Percentiles rank a stretch among this genome's conserved stretches.
Evolutionary conservation across 1,140 invertebrate species (phyloP).

Genomic region (Delia radicum): DNA sequence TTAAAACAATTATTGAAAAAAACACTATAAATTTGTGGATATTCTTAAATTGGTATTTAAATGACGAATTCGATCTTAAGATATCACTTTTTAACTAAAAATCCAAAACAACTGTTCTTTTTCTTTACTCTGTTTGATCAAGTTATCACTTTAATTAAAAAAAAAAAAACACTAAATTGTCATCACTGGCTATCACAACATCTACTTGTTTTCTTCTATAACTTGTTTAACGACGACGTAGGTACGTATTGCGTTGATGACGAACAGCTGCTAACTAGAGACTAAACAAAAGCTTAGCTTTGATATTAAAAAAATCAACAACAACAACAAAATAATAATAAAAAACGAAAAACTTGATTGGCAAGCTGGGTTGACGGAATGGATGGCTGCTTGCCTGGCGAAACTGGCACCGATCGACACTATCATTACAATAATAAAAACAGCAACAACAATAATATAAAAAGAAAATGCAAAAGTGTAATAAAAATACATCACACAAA

Average conservation of each 20-base stretch:
- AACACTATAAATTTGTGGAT: too few relatives aligned
- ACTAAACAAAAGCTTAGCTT: slow-evolving; percentile 16
- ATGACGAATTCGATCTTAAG: too few relatives aligned
- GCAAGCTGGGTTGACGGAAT: slow-evolving; percentile 5
- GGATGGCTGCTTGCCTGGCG: not conserved
- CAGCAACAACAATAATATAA: not conserved
- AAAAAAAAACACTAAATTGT: too few relatives aligned
- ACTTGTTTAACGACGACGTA: not conserved
- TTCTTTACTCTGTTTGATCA: too few relatives aligned
- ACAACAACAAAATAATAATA: not conserved
- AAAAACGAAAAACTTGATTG: slow-evolving; percentile 2
- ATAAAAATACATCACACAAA: not conserved
- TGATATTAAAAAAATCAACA: slow-evolving; percentile 1
- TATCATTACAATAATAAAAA: not conserved
- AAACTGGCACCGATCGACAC: slow-evolving; percentile 21
- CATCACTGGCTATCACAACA: too few relatives aligned
- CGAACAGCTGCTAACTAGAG: slow-evolving; percentile 17
- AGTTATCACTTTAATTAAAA: too few relatives aligned
- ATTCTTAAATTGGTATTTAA: too few relatives aligned
- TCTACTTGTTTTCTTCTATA: not conserved
- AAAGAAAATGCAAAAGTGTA: not conserved
- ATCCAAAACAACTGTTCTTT: too few relatives aligned
- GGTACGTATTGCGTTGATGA: not conserved
- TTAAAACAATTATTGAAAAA: too few relatives aligned
- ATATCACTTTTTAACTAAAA: too few relatives aligned